Percentiles rank a stretch among this genome's conserved stretches.
These are phyloP conservation scores for Agrochola macilenta DNA, from an alignment of 2,888 invertebrate genomes.

Conservation along the genomic window DNA sequence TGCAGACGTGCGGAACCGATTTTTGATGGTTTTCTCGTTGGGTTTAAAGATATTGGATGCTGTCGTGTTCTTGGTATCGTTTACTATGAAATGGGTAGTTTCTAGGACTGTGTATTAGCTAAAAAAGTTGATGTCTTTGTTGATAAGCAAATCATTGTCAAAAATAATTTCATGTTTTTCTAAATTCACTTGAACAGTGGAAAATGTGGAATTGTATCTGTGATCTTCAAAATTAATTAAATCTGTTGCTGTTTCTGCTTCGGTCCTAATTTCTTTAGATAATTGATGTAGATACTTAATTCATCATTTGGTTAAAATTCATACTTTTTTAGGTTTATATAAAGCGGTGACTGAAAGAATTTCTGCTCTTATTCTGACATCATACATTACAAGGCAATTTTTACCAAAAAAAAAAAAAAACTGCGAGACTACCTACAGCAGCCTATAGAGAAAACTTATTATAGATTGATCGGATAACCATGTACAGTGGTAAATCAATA, in stretches of 20 bases:
- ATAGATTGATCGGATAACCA: slow-evolving; percentile 80
- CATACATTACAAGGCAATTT: background rate
- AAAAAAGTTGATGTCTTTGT: background rate
- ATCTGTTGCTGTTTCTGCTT: background rate
- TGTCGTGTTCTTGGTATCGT: slow-evolving; percentile 10
- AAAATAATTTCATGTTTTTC: background rate
- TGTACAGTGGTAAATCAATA: slow-evolving; percentile 88
- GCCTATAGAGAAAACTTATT: slow-evolving; percentile 72
- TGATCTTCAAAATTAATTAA: background rate
- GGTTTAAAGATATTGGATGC: slow-evolving; percentile 26
- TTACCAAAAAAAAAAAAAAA: slow-evolving; percentile 4
- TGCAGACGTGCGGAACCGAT: slow-evolving; percentile 66
- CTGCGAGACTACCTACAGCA: slow-evolving; percentile 17
- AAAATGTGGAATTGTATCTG: no score
- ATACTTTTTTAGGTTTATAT: background rate
- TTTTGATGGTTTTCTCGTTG: slow-evolving; percentile 49
- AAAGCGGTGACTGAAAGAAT: background rate
- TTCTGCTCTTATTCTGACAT: background rate
- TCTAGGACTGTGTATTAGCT: background rate
- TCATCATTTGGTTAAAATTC: background rate
- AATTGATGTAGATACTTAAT: background rate
- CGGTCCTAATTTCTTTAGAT: background rate
- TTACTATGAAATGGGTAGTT: background rate
- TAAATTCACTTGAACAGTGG: background rate
- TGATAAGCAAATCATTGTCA: background rate